Evolutionary conservation across 2,113 vertebrate genomes (phyloP).

Genomic region (Odontophorus gujanensis): DNA sequence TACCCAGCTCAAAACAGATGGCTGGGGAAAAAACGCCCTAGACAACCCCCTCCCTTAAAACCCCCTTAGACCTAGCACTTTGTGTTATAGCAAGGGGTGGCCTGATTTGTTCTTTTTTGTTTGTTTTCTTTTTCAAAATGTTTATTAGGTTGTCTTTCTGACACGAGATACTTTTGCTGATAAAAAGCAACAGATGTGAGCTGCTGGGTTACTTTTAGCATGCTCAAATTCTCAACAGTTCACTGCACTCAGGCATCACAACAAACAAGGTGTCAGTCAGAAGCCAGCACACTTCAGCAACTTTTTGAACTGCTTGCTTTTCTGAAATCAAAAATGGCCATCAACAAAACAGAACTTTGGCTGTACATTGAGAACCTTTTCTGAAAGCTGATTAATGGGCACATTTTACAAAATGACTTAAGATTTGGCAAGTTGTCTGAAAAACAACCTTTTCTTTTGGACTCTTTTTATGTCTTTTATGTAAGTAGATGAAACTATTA

Average conservation of each 20-base stretch:
- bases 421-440: slow-evolving; percentile 9
- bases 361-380: slow-evolving; percentile 13
- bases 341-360: slow-evolving; percentile 11
- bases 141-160: neutral
- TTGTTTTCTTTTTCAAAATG: neutral
- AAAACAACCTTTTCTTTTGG: neutral
- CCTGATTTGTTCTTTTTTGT: neutral
- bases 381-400: neutral
- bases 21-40: neutral
- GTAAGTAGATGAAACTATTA: neutral
- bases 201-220: neutral
- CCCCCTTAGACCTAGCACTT: too few relatives aligned
- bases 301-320: slow-evolving; percentile 5
- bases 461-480: neutral
- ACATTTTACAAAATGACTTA: neutral
- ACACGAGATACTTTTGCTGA: neutral
- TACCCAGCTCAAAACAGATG: slow-evolving; percentile 21
- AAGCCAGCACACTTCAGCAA: neutral
- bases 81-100: neutral
- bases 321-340: neutral
- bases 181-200: neutral
- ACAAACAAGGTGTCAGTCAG: neutral
- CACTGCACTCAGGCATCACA: neutral
- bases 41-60: too few relatives aligned
- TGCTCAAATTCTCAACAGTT: neutral